Conservation (phyloP, 1,140 invertebrate species). For the Hylaeus anthracinus region DNA sequence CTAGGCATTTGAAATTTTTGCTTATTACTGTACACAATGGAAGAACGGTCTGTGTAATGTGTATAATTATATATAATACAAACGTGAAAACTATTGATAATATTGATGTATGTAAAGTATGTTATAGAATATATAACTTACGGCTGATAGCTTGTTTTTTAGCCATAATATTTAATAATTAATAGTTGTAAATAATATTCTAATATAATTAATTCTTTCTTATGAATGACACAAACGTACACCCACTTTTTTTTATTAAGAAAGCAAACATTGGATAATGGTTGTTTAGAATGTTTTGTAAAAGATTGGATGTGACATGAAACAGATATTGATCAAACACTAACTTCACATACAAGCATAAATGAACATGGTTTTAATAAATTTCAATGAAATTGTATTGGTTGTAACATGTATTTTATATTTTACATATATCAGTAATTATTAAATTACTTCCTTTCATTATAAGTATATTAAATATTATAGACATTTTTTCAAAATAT, state of each 20-base stretch:
- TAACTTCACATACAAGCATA: not conserved
- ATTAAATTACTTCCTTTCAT: slow-evolving; percentile 29
- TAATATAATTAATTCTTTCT: slow-evolving; percentile 4
- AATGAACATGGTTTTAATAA: slow-evolving; percentile 14
- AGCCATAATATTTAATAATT: slow-evolving; percentile 10
- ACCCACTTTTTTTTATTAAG: not conserved
- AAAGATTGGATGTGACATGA: not conserved
- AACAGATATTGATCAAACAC: slow-evolving; percentile 55
- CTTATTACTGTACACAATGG: slow-evolving; percentile 9
- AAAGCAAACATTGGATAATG: not conserved
- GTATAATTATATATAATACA: not conserved
- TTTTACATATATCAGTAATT: slow-evolving; percentile 30
- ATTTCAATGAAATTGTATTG: slow-evolving; percentile 6
- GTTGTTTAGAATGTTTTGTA: not conserved
- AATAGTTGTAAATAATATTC: not conserved
- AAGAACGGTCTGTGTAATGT: slow-evolving; percentile 4
- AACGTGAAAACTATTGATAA: not conserved
- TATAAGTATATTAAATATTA: slow-evolving; percentile 26
- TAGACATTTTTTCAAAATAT: slow-evolving; percentile 8
- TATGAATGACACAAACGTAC: not conserved
- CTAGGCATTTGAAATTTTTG: slow-evolving; percentile 15
- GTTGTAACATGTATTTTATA: slow-evolving; percentile 46
- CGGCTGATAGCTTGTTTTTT: not conserved
- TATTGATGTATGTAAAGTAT: not conserved
- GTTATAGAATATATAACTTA: slow-evolving; percentile 37